Evolutionary conservation across 1,140 invertebrate genomes (phyloP).

Genomic region (Danaus melanippus): DNA sequence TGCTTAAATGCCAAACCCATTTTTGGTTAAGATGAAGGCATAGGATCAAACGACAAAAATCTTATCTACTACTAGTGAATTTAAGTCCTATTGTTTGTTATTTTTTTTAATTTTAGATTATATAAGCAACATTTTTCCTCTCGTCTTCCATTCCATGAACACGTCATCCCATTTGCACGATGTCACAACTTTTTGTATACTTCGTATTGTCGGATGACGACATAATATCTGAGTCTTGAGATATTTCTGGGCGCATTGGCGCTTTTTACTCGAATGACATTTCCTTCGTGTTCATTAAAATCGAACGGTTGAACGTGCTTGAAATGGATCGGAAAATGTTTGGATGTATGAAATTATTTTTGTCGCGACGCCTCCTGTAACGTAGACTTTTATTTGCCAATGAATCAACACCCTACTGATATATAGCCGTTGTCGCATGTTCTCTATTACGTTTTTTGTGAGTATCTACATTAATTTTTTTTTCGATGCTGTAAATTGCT

Average conservation of each 20-base stretch:
- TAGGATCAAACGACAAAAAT: too few species aligned
- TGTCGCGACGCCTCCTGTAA: slow-evolving; percentile 54
- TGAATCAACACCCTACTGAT: slow-evolving; percentile 65
- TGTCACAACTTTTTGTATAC: not conserved
- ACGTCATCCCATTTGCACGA: too few species aligned
- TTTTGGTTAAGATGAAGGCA: too few species aligned
- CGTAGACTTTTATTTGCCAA: slow-evolving; percentile 57
- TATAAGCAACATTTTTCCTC: too few species aligned
- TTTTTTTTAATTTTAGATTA: too few species aligned
- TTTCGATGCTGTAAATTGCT: slow-evolving; percentile 22
- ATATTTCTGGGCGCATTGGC: slow-evolving; percentile 15
- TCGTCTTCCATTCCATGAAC: too few species aligned
- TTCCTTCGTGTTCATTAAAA: slow-evolving; percentile 28
- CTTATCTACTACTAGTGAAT: too few species aligned
- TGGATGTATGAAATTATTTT: slow-evolving; percentile 60
- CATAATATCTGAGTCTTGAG: slow-evolving; percentile 5
- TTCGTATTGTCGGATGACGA: slow-evolving; percentile 5
- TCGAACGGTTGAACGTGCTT: slow-evolving; percentile 35
- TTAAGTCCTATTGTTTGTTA: too few species aligned
- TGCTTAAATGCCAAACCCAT: too few species aligned
- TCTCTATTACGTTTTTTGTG: slow-evolving; percentile 47
- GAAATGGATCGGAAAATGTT: slow-evolving; percentile 63
- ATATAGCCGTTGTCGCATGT: slow-evolving; percentile 47
- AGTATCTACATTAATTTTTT: slow-evolving; percentile 33
- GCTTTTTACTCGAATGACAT: slow-evolving; percentile 16